These are phyloP conservation scores for Channa striata DNA, from an alignment of 2,797 vertebrate species.

Conservation along the genomic window DNA sequence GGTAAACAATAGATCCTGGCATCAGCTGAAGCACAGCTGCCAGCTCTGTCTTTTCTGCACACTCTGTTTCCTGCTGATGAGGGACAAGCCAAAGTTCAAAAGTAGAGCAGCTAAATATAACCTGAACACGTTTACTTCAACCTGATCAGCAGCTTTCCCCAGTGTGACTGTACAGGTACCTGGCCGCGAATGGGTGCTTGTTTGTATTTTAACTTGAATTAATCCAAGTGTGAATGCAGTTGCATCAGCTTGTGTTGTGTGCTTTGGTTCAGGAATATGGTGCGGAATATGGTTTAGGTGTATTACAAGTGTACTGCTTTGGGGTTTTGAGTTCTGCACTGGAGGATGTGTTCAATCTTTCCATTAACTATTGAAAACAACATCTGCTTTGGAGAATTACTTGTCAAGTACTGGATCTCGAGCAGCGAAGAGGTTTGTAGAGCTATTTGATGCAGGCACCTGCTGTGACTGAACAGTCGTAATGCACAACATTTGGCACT, in stretches of 20 bases:
- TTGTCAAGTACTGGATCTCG: conserved; percentile 45
- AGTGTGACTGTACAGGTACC: conserved; percentile 4
- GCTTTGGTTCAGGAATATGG: conserved; percentile 23
- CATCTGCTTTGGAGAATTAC: conserved; percentile 70
- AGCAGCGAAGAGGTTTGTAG: conserved; percentile 29
- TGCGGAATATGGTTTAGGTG: conserved; percentile 20
- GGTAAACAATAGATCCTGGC: conserved; percentile 57
- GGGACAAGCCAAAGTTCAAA: conserved; percentile 40
- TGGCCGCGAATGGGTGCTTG: not conserved
- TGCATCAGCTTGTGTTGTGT: conserved; percentile 6
- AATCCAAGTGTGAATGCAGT: conserved; percentile 1
- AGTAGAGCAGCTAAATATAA: conserved; percentile 59
- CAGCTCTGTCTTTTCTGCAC: conserved; percentile 31
- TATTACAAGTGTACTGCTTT: conserved; percentile 26
- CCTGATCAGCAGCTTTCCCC: not conserved
- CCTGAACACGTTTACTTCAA: conserved; percentile 26
- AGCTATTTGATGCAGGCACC: conserved; percentile 27
- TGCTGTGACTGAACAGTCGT: conserved; percentile 17
- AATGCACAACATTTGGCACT: conserved; percentile 1
- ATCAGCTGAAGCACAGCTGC: conserved; percentile 39
- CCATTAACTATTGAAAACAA: conserved; percentile 66
- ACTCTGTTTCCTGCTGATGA: conserved; percentile 50
- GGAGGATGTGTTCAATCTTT: conserved; percentile 42
- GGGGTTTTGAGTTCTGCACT: conserved; percentile 38
- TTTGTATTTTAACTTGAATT: conserved; percentile 9